Evolutionary conservation across 2,797 vertebrate species (phyloP).

Genomic region (Trachurus trachurus): DNA sequence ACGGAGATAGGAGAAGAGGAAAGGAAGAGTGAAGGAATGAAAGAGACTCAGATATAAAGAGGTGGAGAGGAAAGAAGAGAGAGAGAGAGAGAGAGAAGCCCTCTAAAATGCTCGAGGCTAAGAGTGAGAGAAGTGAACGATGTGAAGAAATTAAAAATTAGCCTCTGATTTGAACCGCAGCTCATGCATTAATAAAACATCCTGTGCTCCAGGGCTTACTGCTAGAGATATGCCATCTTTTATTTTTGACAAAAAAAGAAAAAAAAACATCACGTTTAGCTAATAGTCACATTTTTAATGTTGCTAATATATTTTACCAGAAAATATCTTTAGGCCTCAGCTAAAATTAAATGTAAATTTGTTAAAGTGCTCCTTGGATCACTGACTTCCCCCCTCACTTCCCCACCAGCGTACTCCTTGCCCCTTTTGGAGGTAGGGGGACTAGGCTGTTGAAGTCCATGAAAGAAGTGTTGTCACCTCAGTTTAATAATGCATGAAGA

Average conservation of each 20-base stretch:
- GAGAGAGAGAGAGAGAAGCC: slow-evolving; percentile 56
- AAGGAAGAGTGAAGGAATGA: slow-evolving; percentile 27
- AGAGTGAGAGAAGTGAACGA: slow-evolving; percentile 86
- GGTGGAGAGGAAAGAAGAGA: slow-evolving; percentile 26
- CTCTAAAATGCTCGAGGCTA: slow-evolving; percentile 83
- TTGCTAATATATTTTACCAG: slow-evolving; percentile 85
- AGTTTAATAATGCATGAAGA: slow-evolving; percentile 40
- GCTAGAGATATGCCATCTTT: slow-evolving; percentile 85
- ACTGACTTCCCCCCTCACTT: slow-evolving; percentile 74
- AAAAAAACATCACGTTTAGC: slow-evolving; percentile 75
- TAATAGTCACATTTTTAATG: slow-evolving; percentile 87
- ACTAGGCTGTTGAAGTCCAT: slow-evolving; percentile 64
- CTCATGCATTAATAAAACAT: slow-evolving; percentile 90
- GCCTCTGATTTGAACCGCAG: slow-evolving; percentile 84
- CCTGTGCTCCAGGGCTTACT: slow-evolving; percentile 83
- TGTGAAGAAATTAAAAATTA: slow-evolving; percentile 91
- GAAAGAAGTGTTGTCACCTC: slow-evolving; percentile 53
- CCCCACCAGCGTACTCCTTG: slow-evolving; percentile 63
- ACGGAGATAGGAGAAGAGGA: slow-evolving; percentile 10
- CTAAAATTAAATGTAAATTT: slow-evolving; percentile 90
- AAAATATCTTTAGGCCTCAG: slow-evolving; percentile 89
- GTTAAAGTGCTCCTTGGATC: slow-evolving; percentile 87
- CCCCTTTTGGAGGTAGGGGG: slow-evolving; percentile 70
- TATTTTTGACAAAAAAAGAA: slow-evolving; percentile 83
- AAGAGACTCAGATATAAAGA: slow-evolving; percentile 38